Conservation (phyloP, 2,797 vertebrate genomes). For the Telmatherina bonti region DNA sequence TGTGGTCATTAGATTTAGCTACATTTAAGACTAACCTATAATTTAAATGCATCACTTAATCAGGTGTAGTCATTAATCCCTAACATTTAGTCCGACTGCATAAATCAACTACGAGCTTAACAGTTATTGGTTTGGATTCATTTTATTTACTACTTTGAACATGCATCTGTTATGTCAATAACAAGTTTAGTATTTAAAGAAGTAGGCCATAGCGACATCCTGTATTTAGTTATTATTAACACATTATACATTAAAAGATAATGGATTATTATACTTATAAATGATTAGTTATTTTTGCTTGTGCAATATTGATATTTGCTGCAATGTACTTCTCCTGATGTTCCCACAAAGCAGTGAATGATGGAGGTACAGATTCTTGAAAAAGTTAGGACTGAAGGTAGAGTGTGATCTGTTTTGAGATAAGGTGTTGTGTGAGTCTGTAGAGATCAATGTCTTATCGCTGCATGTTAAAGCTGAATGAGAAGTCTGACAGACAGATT, state of each 20-base stretch:
- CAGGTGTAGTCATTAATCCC: not conserved
- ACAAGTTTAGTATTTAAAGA: not conserved
- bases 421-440: constrained; percentile 17
- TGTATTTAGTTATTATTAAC: no score
- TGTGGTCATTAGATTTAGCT: not conserved
- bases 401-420: constrained; percentile 17
- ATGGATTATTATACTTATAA: not conserved
- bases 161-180: not conserved
- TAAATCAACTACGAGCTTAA: not conserved
- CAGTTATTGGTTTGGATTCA: not conserved
- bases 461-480: constrained; percentile 31
- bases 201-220: not conserved
- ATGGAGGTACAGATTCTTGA: constrained; percentile 4
- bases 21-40: not conserved
- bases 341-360: not conserved
- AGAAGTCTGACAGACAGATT: constrained; percentile 12
- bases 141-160: not conserved
- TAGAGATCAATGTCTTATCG: constrained; percentile 20
- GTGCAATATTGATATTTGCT: not conserved
- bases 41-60: not conserved
- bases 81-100: not conserved
- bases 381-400: constrained; percentile 7
- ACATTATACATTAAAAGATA: not conserved
- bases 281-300: not conserved
- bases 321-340: not conserved